Evolutionary conservation across 2,888 invertebrate species (phyloP).

Genomic region (Drosophila mimica): DNA sequence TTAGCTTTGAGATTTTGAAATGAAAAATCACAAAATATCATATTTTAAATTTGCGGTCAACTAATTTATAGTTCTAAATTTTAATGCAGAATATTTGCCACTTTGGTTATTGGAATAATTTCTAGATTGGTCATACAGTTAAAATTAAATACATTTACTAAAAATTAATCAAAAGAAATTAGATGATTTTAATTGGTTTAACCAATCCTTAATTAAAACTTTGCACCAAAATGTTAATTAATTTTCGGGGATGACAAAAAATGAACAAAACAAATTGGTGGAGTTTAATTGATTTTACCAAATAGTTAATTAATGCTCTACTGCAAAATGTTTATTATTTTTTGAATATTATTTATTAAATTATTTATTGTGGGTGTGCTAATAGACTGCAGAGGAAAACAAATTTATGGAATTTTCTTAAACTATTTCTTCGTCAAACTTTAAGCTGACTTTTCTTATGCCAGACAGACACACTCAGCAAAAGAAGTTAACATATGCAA

Average conservation of each 20-base stretch:
- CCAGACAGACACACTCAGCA: neutral
- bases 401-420: neutral
- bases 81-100: neutral
- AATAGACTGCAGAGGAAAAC: neutral
- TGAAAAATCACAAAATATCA: conserved; percentile 1
- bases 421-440: neutral
- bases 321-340: neutral
- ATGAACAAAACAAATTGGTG: too few relatives aligned
- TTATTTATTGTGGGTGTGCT: neutral
- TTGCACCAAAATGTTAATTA: neutral
- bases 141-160: neutral
- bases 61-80: neutral
- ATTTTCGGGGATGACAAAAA: neutral
- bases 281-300: neutral
- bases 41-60: neutral
- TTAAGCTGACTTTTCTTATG: conserved; percentile 1
- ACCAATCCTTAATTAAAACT: neutral
- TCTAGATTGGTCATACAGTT: neutral
- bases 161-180: neutral
- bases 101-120: neutral
- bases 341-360: neutral
- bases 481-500: conserved; percentile 26
- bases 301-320: neutral
- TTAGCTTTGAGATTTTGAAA: neutral
- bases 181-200: neutral